A percentile compares a stretch with the other conserved stretches of the same genome.
phyloP scores from a whole-genome alignment of 2,888 invertebrate species.

The Ochropacha duplaris region DNA sequence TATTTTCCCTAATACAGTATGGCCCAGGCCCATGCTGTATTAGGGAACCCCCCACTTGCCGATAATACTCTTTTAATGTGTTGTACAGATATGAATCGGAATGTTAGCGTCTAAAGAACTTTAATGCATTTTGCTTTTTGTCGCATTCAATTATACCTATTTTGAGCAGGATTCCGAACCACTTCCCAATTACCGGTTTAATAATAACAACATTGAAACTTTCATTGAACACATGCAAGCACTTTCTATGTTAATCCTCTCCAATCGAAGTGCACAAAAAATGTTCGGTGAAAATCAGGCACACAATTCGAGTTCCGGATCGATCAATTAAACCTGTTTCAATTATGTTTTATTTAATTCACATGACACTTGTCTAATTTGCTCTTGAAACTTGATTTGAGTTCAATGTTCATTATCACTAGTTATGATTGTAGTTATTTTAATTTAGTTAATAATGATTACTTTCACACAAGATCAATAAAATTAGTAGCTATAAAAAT shows the following conservation, averaged over 20 bases:
- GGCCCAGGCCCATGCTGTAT: too few relatives aligned
- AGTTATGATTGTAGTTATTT: slow-evolving; percentile 16
- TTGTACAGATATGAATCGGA: too few relatives aligned
- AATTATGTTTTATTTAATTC: slow-evolving; percentile 1
- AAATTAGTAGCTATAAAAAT: slow-evolving; percentile 5
- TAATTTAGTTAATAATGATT: too few relatives aligned
- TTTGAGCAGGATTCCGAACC: background rate
- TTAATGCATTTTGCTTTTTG: background rate
- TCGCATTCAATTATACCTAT: background rate
- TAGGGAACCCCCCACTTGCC: too few relatives aligned
- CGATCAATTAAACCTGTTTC: slow-evolving; percentile 39
- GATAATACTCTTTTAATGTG: too few relatives aligned
- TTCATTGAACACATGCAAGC: slow-evolving; percentile 46
- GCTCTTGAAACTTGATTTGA: slow-evolving; percentile 16
- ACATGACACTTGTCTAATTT: slow-evolving; percentile 34
- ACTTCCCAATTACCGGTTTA: slow-evolving; percentile 2
- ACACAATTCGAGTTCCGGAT: slow-evolving; percentile 41
- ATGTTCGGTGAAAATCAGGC: slow-evolving; percentile 46
- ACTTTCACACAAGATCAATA: too few relatives aligned
- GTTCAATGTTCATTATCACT: slow-evolving; percentile 18
- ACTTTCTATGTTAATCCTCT: slow-evolving; percentile 58
- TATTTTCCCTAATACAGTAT: too few relatives aligned
- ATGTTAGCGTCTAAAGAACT: too few relatives aligned
- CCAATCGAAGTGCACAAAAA: slow-evolving; percentile 40
- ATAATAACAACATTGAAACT: slow-evolving; percentile 29